These are phyloP conservation scores for Centropus unirufus DNA, from an alignment of 2,113 vertebrate genomes.

Conservation along the genomic window DNA sequence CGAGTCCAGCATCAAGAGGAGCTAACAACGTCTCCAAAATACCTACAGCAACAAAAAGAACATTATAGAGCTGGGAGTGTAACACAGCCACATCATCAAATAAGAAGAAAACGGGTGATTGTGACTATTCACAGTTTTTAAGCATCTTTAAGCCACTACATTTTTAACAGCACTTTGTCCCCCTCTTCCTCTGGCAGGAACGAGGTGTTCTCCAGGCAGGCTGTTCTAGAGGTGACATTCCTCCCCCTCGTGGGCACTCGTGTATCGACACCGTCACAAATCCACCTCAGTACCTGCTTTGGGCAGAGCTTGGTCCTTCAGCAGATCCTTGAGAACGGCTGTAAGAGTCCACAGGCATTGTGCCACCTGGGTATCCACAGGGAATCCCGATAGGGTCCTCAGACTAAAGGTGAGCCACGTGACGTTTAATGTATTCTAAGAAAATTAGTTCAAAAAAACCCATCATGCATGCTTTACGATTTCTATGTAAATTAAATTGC, in stretches of 20 bases:
- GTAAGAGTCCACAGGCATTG: slow-evolving; percentile 81
- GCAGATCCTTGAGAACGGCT: slow-evolving; percentile 72
- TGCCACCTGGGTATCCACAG: neutral
- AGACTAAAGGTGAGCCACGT: slow-evolving; percentile 80
- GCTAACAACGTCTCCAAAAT: slow-evolving; percentile 75
- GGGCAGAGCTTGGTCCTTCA: slow-evolving; percentile 65
- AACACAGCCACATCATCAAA: neutral
- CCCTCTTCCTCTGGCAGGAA: rapidly evolving
- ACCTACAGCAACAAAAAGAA: slow-evolving; percentile 69
- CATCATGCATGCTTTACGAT: neutral
- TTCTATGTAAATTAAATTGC: neutral
- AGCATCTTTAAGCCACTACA: neutral
- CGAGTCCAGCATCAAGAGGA: slow-evolving; percentile 77
- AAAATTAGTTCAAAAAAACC: neutral
- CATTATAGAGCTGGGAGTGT: neutral
- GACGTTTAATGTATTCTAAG: slow-evolving; percentile 73
- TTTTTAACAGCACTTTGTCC: neutral
- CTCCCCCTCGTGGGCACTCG: neutral
- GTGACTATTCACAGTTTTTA: neutral
- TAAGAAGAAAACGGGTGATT: neutral
- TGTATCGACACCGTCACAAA: neutral
- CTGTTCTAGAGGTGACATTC: neutral
- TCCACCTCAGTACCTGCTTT: slow-evolving; percentile 59
- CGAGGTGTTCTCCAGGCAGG: neutral
- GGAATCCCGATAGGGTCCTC: slow-evolving; percentile 65